Conservation (phyloP, 1,140 invertebrate genomes). For the Tetramorium parvispinum region DNA sequence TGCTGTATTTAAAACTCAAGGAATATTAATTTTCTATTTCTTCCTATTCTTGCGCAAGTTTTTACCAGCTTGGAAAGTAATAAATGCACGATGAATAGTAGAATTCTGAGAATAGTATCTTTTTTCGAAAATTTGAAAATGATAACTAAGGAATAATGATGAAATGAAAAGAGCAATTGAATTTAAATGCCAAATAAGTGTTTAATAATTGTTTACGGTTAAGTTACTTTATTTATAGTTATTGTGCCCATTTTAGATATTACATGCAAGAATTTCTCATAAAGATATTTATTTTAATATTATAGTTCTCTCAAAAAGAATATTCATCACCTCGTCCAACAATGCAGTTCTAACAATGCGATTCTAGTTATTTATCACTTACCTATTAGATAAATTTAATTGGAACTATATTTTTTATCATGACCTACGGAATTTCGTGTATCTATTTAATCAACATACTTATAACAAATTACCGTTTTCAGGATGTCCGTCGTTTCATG, state of each 20-base stretch:
- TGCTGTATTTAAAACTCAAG: neutral
- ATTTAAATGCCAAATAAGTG: neutral
- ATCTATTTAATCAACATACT: neutral
- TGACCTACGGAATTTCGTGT: neutral
- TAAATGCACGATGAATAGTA: neutral
- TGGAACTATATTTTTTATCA: neutral
- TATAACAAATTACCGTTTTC: constrained; percentile 18
- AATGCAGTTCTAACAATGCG: too few species aligned
- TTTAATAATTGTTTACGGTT: neutral
- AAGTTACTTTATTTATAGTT: neutral
- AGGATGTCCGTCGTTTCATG: neutral
- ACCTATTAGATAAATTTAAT: neutral
- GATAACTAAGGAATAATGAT: neutral
- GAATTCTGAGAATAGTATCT: neutral
- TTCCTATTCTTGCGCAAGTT: too few species aligned
- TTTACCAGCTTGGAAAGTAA: too few species aligned
- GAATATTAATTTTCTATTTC: neutral
- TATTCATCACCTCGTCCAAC: neutral
- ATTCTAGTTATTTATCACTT: neutral
- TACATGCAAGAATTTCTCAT: neutral
- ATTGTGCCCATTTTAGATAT: neutral
- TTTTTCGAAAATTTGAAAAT: neutral
- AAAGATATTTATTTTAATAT: neutral
- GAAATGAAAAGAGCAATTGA: neutral
- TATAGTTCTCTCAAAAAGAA: neutral